Evolutionary conservation across 2,888 invertebrate species (phyloP), one percentile per base, ranked within the genome.

Genomic region (Maniola hyperantus): DNA sequence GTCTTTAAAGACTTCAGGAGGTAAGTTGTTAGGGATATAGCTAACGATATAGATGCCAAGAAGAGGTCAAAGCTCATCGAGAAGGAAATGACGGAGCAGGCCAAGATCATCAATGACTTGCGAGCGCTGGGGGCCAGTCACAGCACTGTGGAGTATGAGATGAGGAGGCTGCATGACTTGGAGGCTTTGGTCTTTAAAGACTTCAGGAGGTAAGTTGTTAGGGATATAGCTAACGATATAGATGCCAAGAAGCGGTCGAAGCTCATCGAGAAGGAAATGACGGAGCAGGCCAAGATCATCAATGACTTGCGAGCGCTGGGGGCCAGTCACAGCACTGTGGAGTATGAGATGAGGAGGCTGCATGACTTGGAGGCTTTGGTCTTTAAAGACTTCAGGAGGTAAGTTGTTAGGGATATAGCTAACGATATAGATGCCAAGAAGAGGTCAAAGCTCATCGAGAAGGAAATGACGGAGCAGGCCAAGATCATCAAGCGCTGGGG

Each of bases 381-480:
- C 64, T 99, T 98, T 82, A 97, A 98, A 85, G 98, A 98, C 88
- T 98, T 98, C 83, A 93, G n/a, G n/a, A n/a, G n/a, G n/a, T n/a
- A n/a, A n/a, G n/a, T n/a, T n/a, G n/a, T n/a, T n/a, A n/a, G n/a
- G n/a, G n/a, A n/a, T n/a, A n/a, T n/a, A n/a, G n/a, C n/a, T n/a
- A n/a, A n/a, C n/a, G n/a, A n/a, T n/a, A 92, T 97, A 54, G 97
- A 97, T 82, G 95, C 97, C 13, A 95, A 95, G 80, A 96, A 96
- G 80, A 94, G 98, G 15, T 97, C 98, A n/a, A 96, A 97, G 80
- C 94, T 98, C 71, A 97, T 99, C 77, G 99, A 99, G 88, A 97
- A 97, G 81, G 98, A 98, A 90, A 98, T 99, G 98, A 98, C 97
- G 81, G 99, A 99, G 84, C 98, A 99, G 84, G 97, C 98, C 11